Evolutionary conservation across 2,113 vertebrate species (phyloP).

Genomic region (Gallinago jamesoni): DNA sequence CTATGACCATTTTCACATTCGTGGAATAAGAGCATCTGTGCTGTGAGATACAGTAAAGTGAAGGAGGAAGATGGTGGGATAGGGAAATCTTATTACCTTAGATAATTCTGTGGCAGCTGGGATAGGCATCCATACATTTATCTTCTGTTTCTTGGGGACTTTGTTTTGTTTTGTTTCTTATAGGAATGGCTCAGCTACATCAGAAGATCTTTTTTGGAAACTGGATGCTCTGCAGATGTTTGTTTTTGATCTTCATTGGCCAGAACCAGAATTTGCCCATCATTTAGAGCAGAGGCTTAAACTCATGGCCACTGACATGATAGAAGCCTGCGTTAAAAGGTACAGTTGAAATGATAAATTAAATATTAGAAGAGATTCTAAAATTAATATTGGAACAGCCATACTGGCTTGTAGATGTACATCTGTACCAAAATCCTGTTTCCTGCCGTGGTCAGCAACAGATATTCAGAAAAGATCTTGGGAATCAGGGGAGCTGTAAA

Average conservation of each 20-base stretch:
- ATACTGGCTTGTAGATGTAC: background rate
- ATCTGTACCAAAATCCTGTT: background rate
- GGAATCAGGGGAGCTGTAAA: background rate
- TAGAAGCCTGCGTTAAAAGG: slow-evolving; percentile 98
- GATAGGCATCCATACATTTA: background rate
- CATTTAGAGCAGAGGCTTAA: slow-evolving; percentile 97
- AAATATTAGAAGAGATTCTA: background rate
- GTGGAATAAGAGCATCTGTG: background rate
- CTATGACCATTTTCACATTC: background rate
- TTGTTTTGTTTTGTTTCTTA: slow-evolving; percentile 37
- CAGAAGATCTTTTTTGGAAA: slow-evolving; percentile 98
- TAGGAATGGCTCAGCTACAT: slow-evolving; percentile 93
- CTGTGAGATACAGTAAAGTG: background rate
- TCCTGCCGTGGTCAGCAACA: background rate
- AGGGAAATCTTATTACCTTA: background rate
- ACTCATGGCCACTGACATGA: slow-evolving; percentile 98
- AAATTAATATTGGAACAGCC: background rate
- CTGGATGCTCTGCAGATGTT: slow-evolving; percentile 96
- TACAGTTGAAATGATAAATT: slow-evolving; percentile 57
- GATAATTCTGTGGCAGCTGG: background rate
- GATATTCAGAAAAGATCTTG: background rate
- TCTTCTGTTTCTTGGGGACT: slow-evolving; percentile 32
- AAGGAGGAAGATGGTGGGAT: background rate
- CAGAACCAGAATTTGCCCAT: slow-evolving; percentile 93
- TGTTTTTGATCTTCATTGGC: slow-evolving; percentile 94